Evolutionary conservation across 2,797 vertebrate species (phyloP), one percentile per base, ranked within the genome.

Genomic region (Sebastes miniatus): DNA sequence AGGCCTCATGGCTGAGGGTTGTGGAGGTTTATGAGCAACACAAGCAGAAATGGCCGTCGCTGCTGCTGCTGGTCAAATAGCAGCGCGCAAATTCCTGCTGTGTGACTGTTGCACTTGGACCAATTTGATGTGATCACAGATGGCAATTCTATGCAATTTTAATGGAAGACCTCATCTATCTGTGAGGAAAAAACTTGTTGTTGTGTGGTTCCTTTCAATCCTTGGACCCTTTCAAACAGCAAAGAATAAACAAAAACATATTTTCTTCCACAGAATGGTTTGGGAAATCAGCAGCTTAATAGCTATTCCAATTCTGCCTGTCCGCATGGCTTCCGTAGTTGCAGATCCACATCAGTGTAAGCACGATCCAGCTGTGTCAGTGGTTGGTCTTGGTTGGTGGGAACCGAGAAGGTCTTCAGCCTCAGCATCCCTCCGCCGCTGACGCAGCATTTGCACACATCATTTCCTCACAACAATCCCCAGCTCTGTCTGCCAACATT

Each of bases 381-480:
- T 88, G 83, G 83, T 77, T 69, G 80, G 39, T 73, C 18, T 36
- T 84, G 69, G 32, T 24, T 59, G 62, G 62, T 78, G 66, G 79
- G 78, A 85, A 85, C 20, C 10, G 32, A 64, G 82, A 43, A 72
- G 73, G 69, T 80, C 85, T 80, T 75, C 64, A 50, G 86, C 82
- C 84, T 90, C 87, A 88, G 84, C 86, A 76, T 84, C 83, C 79
- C 74, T 75, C 59, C 1, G 9, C 22, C 14, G 85, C 93, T 88
- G 88, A 91, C 80, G 32, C 84, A 88, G 80, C 80, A 69, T 77
- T 85, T 87, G 74, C 85, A 92, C 83, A 86, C 83, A 87, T 75
- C 84, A 83, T 91, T 92, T 93, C 70, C 89, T 81, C 74, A 47
- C 84, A 87, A 88, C 83, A 91, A 80, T 89, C 83, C 69, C 62